A percentile compares a stretch with the other conserved stretches of the same genome.
Evolutionary conservation across 2,797 vertebrate genomes (phyloP).

Genomic region (Malurus leucopterus): DNA sequence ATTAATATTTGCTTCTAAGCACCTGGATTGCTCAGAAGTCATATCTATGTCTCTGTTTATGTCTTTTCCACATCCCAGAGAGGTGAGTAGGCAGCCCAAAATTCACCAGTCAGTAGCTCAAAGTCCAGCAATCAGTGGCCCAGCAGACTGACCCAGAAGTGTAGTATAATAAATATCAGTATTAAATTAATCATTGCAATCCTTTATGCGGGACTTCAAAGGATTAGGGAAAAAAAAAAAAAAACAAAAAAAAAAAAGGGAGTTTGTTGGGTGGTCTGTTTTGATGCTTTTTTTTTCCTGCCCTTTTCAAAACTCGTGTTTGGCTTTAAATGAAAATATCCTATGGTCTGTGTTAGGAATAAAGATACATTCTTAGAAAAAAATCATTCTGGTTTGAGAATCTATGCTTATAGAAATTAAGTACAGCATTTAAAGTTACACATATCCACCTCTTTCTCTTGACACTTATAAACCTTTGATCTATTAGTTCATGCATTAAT

Average conservation of each 20-base stretch:
- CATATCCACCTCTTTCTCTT: background rate
- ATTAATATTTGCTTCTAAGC: background rate
- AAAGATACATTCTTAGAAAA: background rate
- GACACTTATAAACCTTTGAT: background rate
- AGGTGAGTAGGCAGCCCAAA: background rate
- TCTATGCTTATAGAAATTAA: background rate
- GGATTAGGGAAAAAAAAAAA: background rate
- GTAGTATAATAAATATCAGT: background rate
- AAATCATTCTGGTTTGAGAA: background rate
- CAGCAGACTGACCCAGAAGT: background rate
- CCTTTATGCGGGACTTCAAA: background rate
- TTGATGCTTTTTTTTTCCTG: no score
- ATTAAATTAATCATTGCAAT: background rate
- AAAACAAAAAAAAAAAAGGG: rapidly evolving
- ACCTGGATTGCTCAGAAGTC: background rate
- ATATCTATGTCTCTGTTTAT: background rate
- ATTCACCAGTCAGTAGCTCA: background rate
- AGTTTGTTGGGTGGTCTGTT: background rate
- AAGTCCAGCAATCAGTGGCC: rapidly evolving
- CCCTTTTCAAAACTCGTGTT: background rate
- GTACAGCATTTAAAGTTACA: background rate
- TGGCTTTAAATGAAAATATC: background rate
- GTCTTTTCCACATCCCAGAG: background rate
- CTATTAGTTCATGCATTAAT: background rate
- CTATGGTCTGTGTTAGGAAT: background rate